Base-by-base conservation (phyloP, 2,113 vertebrate genomes). In the Ariopsis seemanni region DNA sequence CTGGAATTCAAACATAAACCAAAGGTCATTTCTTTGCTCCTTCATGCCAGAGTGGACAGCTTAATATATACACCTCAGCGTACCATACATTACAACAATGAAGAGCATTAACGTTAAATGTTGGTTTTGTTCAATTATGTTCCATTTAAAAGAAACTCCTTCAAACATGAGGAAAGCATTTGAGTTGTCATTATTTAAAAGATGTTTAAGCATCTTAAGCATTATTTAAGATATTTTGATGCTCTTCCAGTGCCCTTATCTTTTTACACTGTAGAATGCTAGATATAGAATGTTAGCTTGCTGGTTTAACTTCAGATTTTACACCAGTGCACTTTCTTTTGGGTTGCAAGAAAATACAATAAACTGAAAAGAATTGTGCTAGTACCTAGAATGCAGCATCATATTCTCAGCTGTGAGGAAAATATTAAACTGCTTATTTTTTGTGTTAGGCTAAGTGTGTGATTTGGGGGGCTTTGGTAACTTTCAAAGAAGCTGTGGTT, bases 401-500 rank as follows among this genome's bases (percentile, higher is more conserved):
- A 14, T 30, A 34, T 71, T 71, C 30, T 34, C 60, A 88, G 89
- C 89, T 90, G 86, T 71, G 77, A 92, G 83, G 74, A 86, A 90
- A 86, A 90, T 88, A 85, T 90, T 87, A 89, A 9, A 60, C 55
- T 53, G 58, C 90, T 82, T 90, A 89, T 75, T 88, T 69, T 83
- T 90, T 89, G 91, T 90, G 88, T 78, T 48, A 14, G 85, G 72
- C 9, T 75, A 50, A 75, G 4, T 30, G 57, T 78, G 63, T 85
- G 65, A 87, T 48, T 2, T 52, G 72, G 74, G 79, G 79, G 53
- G 42, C 42, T 77, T 69, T 87, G 57, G 85, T 88, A 91, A 83
- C 83, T 87, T 91, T 93, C 88, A 79, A 89, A 85, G 88, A 90
- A 79, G 85, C 79, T 86, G 91, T 87, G 92, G 94, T 94, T 88